A percentile compares a stretch with the other conserved stretches of the same genome.
phyloP scores from a whole-genome alignment of 2,888 invertebrate species.

The Norana najaformis region DNA sequence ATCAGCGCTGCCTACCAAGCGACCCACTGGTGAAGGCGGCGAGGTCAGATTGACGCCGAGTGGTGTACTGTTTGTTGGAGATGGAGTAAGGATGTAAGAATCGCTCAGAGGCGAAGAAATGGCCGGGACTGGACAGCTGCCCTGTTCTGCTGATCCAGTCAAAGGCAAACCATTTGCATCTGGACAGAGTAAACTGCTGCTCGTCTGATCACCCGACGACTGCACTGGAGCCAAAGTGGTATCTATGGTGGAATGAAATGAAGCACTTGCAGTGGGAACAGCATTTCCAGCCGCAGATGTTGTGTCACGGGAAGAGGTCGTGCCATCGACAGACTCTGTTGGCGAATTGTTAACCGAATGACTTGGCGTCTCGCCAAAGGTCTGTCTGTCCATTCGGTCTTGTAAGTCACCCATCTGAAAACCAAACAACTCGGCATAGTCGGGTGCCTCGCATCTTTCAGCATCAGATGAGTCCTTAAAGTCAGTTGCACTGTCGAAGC shows the following conservation, averaged over 20 bases:
- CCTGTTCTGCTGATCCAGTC: background rate
- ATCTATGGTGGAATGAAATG: background rate
- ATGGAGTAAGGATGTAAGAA: background rate
- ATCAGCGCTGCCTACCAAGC: background rate
- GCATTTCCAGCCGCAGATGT: background rate
- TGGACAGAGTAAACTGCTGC: background rate
- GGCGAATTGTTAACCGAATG: background rate
- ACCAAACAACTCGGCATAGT: background rate
- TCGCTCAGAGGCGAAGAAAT: background rate
- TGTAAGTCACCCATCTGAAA: conserved; percentile 2
- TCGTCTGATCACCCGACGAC: background rate
- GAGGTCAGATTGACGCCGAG: background rate
- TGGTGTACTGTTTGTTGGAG: background rate
- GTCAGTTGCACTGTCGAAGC: background rate
- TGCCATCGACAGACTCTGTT: background rate
- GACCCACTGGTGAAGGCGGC: background rate
- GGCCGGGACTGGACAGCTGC: background rate
- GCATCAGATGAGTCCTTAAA: background rate
- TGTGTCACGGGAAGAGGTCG: background rate
- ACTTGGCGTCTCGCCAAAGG: background rate
- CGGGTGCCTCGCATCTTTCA: background rate
- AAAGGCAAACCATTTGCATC: background rate
- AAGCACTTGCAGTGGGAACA: background rate
- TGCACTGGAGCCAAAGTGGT: background rate
- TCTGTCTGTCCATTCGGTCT: background rate